Evolutionary conservation across 1,140 invertebrate genomes (phyloP), one percentile per base, ranked within the genome.

Genomic region (Thaumetopoea pityocampa): DNA sequence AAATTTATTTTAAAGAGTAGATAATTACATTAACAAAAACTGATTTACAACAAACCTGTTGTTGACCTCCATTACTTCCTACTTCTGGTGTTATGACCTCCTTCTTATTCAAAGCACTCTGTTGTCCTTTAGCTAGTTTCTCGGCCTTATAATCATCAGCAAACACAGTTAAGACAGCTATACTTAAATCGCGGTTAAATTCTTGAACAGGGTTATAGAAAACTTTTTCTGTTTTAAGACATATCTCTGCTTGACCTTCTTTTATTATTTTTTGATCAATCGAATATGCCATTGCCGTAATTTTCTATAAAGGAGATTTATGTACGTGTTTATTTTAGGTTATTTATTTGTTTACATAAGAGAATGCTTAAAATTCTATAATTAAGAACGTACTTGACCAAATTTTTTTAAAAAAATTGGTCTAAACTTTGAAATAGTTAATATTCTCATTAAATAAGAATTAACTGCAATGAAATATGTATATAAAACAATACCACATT

Each of bases 201-300:
- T 98, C 95, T 83, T 99, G 97, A 8, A 98, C 97, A 1, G 96
- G 96, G 86, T 99, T 99, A 67, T 98, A 99, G 83, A 99, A 99
- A 0, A 98, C 96, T 70, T 92, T 90, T 27, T 90, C 88, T 8
- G 85, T 67, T 5, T 88, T 89, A 7, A 91, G 79, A 6, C 88
- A 60, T 44, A 96, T 90, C 62, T 89, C 88, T 1, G 94, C 94
- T 65, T 90, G 85, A 0, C 95, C 95, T 87, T 97, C 95, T 40
- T 63, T 67, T 36, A 80, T 72, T 17, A 51, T 56, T 48, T 61
- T 63, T 14, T 30, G 26, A 6, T 28, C 32, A 35, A 10, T 19
- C 10, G 45, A 41, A 4, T 42, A 18, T 29, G 67, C 59, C 72
- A 79, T 77, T 60, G 56, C 74, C 52, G 68, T 67, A 43, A 61